Evolutionary conservation across 2,888 invertebrate genomes (phyloP), one percentile per base, ranked within the genome.

Genomic region (Sturmia bella): DNA sequence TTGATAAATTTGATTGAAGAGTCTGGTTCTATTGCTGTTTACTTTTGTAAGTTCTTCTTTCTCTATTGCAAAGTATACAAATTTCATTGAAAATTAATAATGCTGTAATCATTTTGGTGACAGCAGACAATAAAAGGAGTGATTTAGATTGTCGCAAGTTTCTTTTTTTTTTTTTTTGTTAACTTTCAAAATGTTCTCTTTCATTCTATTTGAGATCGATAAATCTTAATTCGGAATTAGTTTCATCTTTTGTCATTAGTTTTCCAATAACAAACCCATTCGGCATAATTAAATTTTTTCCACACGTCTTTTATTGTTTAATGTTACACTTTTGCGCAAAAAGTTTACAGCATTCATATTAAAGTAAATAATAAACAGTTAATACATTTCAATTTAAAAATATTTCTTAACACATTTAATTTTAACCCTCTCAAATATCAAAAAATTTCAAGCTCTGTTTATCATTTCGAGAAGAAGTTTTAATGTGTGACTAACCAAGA

Each of bases 21-120:
- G 81, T 95, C 96, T 52, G 94, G 95, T 85, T 95, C 97, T 43
- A 92, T 98, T 84, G 97, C 97, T 7, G 95, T 98, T 32, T 97
- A 97, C 90, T 97, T 98, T 91, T 98, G 97, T 98, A 94, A 97
- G 96, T 89, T 84, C 12, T 32, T 24, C 32, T 7, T 32, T 32
- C 9, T 32, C 32, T 32, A 32, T 7, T 32, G 6, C 9, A 32
- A 32, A 37, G 19, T 48, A 48, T 19, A 32, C 13, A 11, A 5
- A 12, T 11, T 37, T 39, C 39, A 41, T 12, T 9, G 45, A 80
- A 43, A 39, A 68, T 85, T 56, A 68, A 64, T 15, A 37, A 61
- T 32, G 85, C 87, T 89, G 89, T 87, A 89, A 88, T 85, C 89
- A 86, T 85, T 89, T 89, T 89, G 89, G 89, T 89, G 85, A 81